phyloP scores from a whole-genome alignment of 2,888 invertebrate species.

The Entomobrya proxima region DNA sequence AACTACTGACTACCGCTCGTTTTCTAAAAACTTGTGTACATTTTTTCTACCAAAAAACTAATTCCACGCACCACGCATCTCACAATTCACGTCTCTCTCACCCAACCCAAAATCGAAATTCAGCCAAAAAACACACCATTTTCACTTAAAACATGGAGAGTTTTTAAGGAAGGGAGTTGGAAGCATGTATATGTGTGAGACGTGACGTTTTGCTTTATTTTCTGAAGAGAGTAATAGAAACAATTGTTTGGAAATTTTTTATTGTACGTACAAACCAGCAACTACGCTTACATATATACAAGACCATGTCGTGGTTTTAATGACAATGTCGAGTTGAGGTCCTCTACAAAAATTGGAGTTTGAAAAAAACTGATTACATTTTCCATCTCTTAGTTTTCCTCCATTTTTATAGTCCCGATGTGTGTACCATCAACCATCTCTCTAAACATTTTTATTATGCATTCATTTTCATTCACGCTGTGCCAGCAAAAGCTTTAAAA shows the following conservation, averaged over 20 bases:
- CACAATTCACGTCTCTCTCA: too few species aligned
- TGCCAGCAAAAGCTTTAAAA: neutral
- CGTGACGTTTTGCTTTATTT: conserved; percentile 15
- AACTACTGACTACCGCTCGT: neutral
- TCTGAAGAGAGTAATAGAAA: conserved; percentile 1
- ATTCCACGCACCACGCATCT: conserved; percentile 36
- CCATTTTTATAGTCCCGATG: neutral
- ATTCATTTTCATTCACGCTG: neutral
- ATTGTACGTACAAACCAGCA: neutral
- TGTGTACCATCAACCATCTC: neutral
- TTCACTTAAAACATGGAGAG: neutral
- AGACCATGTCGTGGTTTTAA: neutral
- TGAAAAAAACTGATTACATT: conserved; percentile 4
- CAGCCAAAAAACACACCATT: neutral
- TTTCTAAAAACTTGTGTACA: conserved; percentile 1
- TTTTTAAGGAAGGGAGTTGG: neutral
- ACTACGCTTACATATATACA: neutral
- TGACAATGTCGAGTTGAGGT: neutral
- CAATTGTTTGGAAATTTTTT: neutral
- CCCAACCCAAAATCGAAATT: conserved; percentile 6
- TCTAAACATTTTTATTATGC: neutral
- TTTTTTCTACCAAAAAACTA: conserved; percentile 20
- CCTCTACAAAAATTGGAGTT: neutral
- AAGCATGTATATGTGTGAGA: neutral
- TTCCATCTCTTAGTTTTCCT: neutral